Percentiles rank a stretch among this genome's conserved stretches.
Evolutionary conservation across 2,797 vertebrate genomes (phyloP).

Genomic region (Danionella dracula): DNA sequence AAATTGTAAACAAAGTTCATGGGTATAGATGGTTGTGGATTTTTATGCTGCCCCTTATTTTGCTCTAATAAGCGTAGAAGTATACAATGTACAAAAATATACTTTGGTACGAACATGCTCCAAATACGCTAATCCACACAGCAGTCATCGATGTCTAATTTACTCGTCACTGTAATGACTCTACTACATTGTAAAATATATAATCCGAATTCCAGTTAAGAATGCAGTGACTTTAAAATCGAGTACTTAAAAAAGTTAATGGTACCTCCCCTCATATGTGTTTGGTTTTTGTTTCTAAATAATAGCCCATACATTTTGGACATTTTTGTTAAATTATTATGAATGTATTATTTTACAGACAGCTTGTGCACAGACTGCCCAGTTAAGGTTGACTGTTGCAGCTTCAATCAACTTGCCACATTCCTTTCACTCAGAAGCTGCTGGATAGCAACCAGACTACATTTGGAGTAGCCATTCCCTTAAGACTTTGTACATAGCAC

Average conservation of each 20-base stretch:
- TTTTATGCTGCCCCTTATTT: background rate
- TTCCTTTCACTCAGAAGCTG: background rate
- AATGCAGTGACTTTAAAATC: no score
- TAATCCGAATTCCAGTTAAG: no score
- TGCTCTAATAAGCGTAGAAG: background rate
- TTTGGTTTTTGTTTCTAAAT: no score
- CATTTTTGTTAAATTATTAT: no score
- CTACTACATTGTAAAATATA: no score
- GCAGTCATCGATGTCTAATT: no score
- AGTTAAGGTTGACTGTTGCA: background rate
- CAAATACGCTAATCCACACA: no score
- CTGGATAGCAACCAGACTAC: background rate
- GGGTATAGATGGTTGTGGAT: conserved; percentile 29
- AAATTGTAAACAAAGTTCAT: conserved; percentile 60
- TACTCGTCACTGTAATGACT: no score
- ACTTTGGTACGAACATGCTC: background rate
- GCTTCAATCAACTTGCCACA: conserved; percentile 15
- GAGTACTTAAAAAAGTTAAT: no score
- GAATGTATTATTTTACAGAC: no score
- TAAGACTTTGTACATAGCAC: background rate
- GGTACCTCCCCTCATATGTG: no score
- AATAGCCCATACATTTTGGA: no score
- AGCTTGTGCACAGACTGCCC: background rate
- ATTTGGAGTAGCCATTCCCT: background rate
- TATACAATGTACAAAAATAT: background rate